Evolutionary conservation across 2,888 invertebrate genomes (phyloP).

Genomic region (Zygogramma bicolorata): DNA sequence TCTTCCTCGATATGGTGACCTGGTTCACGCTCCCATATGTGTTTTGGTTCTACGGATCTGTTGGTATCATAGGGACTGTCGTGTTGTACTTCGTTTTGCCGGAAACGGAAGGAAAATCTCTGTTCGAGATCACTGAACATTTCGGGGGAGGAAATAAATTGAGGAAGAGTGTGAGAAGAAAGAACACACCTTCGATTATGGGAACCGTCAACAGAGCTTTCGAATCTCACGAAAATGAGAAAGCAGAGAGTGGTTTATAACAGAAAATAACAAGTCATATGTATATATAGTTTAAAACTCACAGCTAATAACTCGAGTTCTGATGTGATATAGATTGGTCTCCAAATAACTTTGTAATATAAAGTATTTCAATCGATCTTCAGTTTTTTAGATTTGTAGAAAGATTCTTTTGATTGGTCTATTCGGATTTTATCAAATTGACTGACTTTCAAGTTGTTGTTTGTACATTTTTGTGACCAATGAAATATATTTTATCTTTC

Average conservation of each 20-base stretch:
- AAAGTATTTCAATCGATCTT: neutral
- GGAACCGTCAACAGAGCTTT: conserved; percentile 35
- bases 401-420: neutral
- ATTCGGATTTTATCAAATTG: neutral
- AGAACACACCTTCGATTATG: conserved; percentile 52
- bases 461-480: too few relatives aligned
- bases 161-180: conserved; percentile 66
- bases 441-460: neutral
- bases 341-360: neutral
- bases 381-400: neutral
- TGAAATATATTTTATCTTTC: neutral
- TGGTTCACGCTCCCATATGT: conserved; percentile 77
- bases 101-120: conserved; percentile 84
- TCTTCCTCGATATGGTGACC: conserved; percentile 76
- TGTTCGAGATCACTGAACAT: conserved; percentile 79
- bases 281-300: neutral
- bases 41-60: conserved; percentile 76
- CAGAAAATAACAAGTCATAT: neutral
- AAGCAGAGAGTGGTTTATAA: conserved; percentile 25
- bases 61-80: conserved; percentile 75
- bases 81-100: conserved; percentile 79
- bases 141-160: conserved; percentile 73
- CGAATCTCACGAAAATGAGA: conserved; percentile 21
- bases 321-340: neutral
- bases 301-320: neutral